These are phyloP conservation scores for Adoxophyes honmai DNA, from an alignment of 1,140 invertebrate genomes.

Conservation along the genomic window DNA sequence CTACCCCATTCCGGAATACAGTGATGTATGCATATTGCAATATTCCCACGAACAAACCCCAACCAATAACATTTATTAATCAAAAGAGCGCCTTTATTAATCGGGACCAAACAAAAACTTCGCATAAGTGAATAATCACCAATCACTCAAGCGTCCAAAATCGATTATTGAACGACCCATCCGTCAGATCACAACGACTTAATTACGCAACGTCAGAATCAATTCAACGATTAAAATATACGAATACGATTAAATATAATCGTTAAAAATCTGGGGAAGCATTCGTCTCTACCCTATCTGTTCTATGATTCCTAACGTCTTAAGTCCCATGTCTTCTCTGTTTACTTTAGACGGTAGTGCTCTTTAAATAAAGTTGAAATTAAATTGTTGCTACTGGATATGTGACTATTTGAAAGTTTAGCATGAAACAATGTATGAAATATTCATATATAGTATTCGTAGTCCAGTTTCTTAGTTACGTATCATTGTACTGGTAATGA, in stretches of 20 bases:
- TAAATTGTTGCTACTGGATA: too few relatives aligned
- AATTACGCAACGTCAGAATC: conserved; percentile 64
- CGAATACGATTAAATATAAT: conserved; percentile 57
- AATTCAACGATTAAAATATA: conserved; percentile 52
- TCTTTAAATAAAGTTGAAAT: too few relatives aligned
- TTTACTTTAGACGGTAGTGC: too few relatives aligned
- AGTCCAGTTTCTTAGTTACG: too few relatives aligned
- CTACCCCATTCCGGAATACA: too few relatives aligned
- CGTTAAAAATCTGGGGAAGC: background rate
- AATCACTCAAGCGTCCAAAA: conserved; percentile 52
- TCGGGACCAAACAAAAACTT: conserved; percentile 26
- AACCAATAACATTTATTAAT: background rate
- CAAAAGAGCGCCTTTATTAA: conserved; percentile 13
- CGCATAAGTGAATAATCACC: conserved; percentile 39
- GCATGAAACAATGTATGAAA: too few relatives aligned
- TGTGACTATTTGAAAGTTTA: too few relatives aligned
- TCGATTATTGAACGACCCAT: conserved; percentile 47
- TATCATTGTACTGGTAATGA: too few relatives aligned
- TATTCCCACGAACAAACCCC: background rate
- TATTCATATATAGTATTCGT: too few relatives aligned
- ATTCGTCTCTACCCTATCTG: background rate
- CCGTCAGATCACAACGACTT: conserved; percentile 53
- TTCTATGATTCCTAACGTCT: background rate
- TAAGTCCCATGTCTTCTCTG: too few relatives aligned
- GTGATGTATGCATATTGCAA: too few relatives aligned